Conservation (phyloP, 2,797 vertebrate species). For the Astyanax mexicanus region DNA sequence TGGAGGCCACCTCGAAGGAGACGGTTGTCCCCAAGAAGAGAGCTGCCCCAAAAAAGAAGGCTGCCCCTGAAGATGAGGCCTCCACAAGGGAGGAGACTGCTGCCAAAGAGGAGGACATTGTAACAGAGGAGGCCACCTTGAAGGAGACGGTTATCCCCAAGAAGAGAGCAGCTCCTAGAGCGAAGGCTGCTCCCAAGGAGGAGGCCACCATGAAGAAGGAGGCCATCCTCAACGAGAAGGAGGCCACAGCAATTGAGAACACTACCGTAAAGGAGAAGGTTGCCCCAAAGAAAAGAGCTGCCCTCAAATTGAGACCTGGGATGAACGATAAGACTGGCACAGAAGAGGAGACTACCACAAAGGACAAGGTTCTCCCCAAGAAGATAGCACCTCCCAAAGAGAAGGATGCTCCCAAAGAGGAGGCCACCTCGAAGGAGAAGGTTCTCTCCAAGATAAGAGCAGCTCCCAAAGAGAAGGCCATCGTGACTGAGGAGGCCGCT, state of each 20-base stretch:
- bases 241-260: not conserved
- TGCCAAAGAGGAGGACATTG: too few species aligned
- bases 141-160: too few species aligned
- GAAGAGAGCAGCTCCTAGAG: too few species aligned
- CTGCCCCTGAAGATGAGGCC: too few species aligned
- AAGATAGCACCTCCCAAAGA: too few species aligned
- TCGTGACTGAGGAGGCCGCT: not conserved
- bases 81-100: too few species aligned
- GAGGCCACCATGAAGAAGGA: not conserved
- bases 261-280: not conserved
- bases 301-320: too few species aligned
- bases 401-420: not conserved
- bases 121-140: too few species aligned
- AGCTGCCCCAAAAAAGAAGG: too few species aligned
- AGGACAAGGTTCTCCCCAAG: not conserved
- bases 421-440: not conserved
- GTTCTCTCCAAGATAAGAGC: not conserved
- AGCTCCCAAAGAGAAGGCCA: not conserved
- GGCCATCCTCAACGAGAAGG: not conserved
- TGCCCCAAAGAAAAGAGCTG: not conserved
- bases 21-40: not conserved
- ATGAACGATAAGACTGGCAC: not conserved
- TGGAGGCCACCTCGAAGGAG: not conserved
- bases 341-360: not conserved
- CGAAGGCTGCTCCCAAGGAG: too few species aligned